Conservation (phyloP, 2,113 vertebrate genomes). For the Mola mola region DNA sequence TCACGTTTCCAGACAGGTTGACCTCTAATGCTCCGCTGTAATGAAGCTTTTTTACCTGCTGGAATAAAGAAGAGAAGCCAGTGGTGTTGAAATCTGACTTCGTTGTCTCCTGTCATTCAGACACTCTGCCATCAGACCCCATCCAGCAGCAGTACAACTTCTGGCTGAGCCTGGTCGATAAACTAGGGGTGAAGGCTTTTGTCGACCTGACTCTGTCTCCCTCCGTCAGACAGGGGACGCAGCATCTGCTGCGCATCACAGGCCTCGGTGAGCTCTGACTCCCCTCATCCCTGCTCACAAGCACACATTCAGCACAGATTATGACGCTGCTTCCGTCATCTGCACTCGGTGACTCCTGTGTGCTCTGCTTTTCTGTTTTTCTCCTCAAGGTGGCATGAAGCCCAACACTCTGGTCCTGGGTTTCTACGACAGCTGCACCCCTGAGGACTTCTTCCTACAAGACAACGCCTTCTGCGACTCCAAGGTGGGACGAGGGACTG, state of each 20-base stretch:
- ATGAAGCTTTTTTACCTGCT: not conserved
- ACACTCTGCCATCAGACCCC: constrained; percentile 85
- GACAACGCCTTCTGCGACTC: constrained; percentile 84
- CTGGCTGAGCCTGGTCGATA: constrained; percentile 90
- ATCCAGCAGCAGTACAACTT: constrained; percentile 90
- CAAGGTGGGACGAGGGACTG: constrained; percentile 34
- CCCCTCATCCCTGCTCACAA: not conserved
- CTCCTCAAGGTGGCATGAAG: constrained; percentile 89
- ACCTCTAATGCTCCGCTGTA: too few relatives aligned
- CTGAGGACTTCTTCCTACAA: constrained; percentile 90
- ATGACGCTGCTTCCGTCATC: not conserved
- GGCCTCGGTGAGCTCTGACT: constrained; percentile 82
- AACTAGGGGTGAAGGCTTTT: constrained; percentile 90
- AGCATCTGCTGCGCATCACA: constrained; percentile 90
- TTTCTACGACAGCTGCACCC: constrained; percentile 87
- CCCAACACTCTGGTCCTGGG: constrained; percentile 90
- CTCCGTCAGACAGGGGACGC: constrained; percentile 88
- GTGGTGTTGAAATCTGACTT: too few relatives aligned
- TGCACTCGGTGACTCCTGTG: not conserved
- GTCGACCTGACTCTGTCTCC: constrained; percentile 88
- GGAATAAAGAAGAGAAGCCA: too few relatives aligned
- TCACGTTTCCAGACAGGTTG: too few relatives aligned
- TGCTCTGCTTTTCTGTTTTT: not conserved
- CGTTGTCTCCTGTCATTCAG: constrained; percentile 68
- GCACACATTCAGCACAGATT: not conserved